Evolutionary conservation across 2,797 vertebrate genomes (phyloP), one percentile per base, ranked within the genome.

Genomic region (Brotula barbata): DNA sequence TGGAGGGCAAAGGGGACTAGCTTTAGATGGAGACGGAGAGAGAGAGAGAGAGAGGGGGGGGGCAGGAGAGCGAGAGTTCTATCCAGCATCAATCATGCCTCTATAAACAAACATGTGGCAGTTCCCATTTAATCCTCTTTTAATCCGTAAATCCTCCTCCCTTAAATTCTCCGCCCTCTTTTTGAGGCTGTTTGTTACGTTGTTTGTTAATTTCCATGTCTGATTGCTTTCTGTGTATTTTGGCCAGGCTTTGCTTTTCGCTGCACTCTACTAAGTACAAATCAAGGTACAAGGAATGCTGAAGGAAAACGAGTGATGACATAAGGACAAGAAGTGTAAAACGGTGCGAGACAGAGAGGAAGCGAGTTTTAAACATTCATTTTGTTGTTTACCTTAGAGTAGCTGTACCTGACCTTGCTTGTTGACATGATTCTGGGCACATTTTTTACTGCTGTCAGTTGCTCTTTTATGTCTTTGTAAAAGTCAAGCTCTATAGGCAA

Each of bases 51-150:
- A 33, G 31, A 9, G 6, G 9, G 31, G 9, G 31, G 31, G 31
- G 9, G 31, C 5, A 7, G 7, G 25, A 28, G 25, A 28, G 25
- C 25, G 7, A 28, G 71, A 82, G 73, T 73, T 73, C 55, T 63
- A 55, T 65, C 51, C 75, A 68, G 74, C 67, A 76, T 75, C 64
- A 78, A 75, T 82, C 72, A 72, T 55, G 75, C 58, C 45, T 67
- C 48, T 28, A 33, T 7, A 33, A 25, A 51, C 57, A 70, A 77
- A 78, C 77, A 80, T 69, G 62, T 75, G 73, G 70, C 19, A 31
- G 60, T 64, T 80, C 23, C n/a, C 19, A 53, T 69, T 75, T 78
- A 89, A 88, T 84, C 80, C 73, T 44, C 50, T 48, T 51, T 41
- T 68, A 84, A 80, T 85, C 80, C 77, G 68, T 68, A 51, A 77